Percentiles rank a stretch among this genome's conserved stretches.
Conservation (phyloP, 1,140 invertebrate species). For the Galendromus occidentalis region DNA sequence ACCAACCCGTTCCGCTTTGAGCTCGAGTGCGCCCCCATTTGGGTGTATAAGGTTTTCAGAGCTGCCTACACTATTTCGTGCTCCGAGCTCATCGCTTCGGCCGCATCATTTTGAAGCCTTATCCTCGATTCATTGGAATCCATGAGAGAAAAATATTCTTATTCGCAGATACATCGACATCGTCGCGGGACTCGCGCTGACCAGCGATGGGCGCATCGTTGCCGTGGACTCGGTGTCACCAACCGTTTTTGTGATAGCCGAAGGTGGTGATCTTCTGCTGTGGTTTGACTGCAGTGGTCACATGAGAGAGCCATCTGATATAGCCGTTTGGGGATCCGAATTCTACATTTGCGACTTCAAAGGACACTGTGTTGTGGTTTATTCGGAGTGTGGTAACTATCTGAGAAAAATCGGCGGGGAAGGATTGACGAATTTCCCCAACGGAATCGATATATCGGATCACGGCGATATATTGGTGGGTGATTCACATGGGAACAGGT, state of each 20-base stretch:
- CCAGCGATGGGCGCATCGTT: constrained; percentile 69
- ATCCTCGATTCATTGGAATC: too few relatives aligned
- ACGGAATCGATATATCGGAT: constrained; percentile 90
- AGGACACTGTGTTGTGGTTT: constrained; percentile 88
- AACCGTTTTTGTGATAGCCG: constrained; percentile 79
- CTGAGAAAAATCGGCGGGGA: constrained; percentile 79
- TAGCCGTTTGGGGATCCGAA: constrained; percentile 72
- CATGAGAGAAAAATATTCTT: too few relatives aligned
- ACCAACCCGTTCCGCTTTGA: neutral
- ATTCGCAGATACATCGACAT: constrained; percentile 89
- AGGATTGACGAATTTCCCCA: constrained; percentile 85
- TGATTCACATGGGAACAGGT: constrained; percentile 89
- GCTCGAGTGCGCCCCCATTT: too few relatives aligned
- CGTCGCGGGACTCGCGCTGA: constrained; percentile 82
- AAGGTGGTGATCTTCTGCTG: constrained; percentile 63
- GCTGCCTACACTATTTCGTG: too few relatives aligned
- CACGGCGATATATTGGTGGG: constrained; percentile 86
- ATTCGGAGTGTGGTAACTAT: constrained; percentile 72
- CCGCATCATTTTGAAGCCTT: too few relatives aligned
- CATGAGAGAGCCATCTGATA: constrained; percentile 90
- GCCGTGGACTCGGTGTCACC: constrained; percentile 92
- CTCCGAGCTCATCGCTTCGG: too few relatives aligned
- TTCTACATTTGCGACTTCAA: constrained; percentile 96
- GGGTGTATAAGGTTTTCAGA: too few relatives aligned
- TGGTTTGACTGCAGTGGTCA: constrained; percentile 95